Evolutionary conservation across 2,113 vertebrate genomes (phyloP), one percentile per base, ranked within the genome.

Genomic region (Bolborhynchus lineola): DNA sequence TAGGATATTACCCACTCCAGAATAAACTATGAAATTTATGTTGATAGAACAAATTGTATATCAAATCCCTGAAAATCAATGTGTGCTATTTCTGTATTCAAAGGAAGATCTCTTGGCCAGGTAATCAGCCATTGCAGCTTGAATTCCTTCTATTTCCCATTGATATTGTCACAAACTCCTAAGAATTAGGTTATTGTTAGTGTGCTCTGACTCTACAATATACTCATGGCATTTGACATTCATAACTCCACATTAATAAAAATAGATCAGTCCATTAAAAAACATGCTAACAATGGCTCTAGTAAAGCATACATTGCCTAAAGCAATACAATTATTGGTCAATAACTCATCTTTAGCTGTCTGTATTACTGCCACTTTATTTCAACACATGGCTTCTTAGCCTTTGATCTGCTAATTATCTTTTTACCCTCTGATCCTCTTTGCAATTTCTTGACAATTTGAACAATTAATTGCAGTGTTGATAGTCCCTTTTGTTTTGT

Each of bases 371-470:
- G 74, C 35, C 77, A 33, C 76, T 96, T 96, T 83, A 87, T 92
- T 95, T 81, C 67, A 92, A 55, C 60, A 17, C 35, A 93, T 95
- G 86, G n/a, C 80, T 96, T 78, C 76, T 84, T 81, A 68, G 84
- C 69, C 93, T 97, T 97, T 97, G 92, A 96, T 94, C 92, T 93
- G 91, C 64, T 91, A 93, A 96, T 97, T 96, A 96, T 81, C 78
- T 81, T 94, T 91, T 91, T 95, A 84, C 83, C 80, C 78, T 93
- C 84, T 94, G 90, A 96, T 94, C 92, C 71, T 95, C 76, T 97
- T 68, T 70, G 35, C 52, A 89, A 75, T 83, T 93, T 84, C 79
- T 92, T 91, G 92, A 79, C 95, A 89, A 96, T 91, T 79, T 95
- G 77, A 96, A 91, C 89, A 44, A 57, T 83, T 97, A 96, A 97